Conservation (phyloP, 2,113 vertebrate species). For the Pseudopipra pipra region DNA sequence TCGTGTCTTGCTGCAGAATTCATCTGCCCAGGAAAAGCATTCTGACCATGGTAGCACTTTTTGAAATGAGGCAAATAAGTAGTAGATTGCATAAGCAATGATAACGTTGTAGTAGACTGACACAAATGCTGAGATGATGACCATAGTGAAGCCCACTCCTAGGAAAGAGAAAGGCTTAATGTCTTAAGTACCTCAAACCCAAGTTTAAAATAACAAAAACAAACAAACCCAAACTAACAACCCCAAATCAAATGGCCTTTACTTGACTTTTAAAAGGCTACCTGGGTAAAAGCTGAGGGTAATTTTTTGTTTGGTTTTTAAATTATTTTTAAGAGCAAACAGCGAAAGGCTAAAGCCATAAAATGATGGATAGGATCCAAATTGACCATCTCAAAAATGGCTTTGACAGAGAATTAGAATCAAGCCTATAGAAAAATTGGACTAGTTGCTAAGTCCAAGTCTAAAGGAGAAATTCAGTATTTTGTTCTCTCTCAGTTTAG, state of each 20-base stretch:
- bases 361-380: neutral
- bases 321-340: neutral
- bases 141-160: constrained; percentile 92
- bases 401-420: neutral
- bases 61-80: constrained; percentile 93
- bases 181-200: neutral
- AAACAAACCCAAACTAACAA: neutral
- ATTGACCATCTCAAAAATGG: neutral
- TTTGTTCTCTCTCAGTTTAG: neutral
- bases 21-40: constrained; percentile 77
- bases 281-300: neutral
- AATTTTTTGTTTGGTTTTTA: neutral
- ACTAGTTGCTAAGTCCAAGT: neutral
- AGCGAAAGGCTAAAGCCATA: neutral
- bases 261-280: neutral
- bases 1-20: constrained; percentile 76
- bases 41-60: constrained; percentile 85
- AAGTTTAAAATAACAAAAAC: neutral
- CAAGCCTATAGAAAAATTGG: neutral
- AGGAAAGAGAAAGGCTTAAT: constrained; percentile 7
- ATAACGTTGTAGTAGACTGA: constrained; percentile 92
- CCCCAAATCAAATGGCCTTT: neutral
- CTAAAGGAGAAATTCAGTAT: neutral
- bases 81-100: constrained; percentile 90
- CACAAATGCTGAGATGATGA: constrained; percentile 84